phyloP scores from a whole-genome alignment of 2,797 vertebrate genomes.

The Dicrostonyx torquatus region DNA sequence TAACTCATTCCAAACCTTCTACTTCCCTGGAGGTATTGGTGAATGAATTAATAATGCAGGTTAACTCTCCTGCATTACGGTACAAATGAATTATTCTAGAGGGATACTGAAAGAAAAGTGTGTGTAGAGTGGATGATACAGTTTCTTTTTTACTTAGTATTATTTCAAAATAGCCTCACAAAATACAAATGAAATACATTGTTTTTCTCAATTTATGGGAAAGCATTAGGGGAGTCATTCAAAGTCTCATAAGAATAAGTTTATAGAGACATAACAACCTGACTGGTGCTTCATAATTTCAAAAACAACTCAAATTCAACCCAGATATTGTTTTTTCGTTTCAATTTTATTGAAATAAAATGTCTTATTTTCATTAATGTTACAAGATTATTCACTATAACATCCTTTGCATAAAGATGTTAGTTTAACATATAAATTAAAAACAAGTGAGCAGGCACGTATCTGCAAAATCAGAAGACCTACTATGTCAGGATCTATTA shows the following conservation, averaged over 20 bases:
- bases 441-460: not conserved
- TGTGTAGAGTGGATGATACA: not conserved
- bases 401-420: not conserved
- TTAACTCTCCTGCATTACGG: not conserved
- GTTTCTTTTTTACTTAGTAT: not conserved
- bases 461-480: not conserved
- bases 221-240: not conserved
- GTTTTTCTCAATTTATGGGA: not conserved
- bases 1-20: not conserved
- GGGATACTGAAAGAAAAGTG: not conserved
- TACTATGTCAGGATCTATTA: not conserved
- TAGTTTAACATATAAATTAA: not conserved
- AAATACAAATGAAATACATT: not conserved
- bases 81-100: not conserved
- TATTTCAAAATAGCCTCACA: conserved; percentile 18
- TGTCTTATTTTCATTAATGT: not conserved
- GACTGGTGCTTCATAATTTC: not conserved
- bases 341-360: not conserved
- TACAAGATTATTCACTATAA: not conserved
- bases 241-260: not conserved
- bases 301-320: not conserved
- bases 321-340: not conserved
- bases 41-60: not conserved
- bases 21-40: not conserved
- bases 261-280: not conserved